Percentiles rank a stretch among this genome's conserved stretches.
phyloP scores from a whole-genome alignment of 2,113 vertebrate species.

The Corythornis madagascariensis region DNA sequence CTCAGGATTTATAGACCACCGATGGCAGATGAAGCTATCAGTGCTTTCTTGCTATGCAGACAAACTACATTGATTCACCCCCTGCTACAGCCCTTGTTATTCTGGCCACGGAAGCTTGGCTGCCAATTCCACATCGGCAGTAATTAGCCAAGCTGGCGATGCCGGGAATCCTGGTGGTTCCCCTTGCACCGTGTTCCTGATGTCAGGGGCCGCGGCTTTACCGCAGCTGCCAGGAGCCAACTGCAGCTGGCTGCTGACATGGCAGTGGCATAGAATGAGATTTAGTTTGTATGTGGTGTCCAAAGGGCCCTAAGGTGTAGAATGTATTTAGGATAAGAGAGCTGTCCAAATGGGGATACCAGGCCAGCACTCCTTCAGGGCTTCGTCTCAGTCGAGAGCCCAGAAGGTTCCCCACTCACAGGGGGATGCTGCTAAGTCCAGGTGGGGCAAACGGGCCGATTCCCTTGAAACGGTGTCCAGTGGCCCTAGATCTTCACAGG shows the following conservation, averaged over 20 bases:
- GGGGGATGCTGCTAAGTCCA: not conserved
- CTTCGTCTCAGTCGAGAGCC: not conserved
- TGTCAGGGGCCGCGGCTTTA: not conserved
- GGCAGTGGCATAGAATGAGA: not conserved
- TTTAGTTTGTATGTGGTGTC: not conserved
- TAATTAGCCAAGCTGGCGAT: not conserved
- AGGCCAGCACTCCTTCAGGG: not conserved
- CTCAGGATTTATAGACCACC: not conserved
- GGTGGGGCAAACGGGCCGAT: not conserved
- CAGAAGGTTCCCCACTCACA: rapidly evolving
- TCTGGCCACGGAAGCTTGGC: not conserved
- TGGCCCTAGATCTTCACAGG: not conserved
- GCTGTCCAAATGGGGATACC: not conserved
- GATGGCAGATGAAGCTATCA: not conserved
- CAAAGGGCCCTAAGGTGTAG: not conserved
- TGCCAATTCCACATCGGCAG: not conserved
- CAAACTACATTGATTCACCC: not conserved
- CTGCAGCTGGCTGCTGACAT: not conserved
- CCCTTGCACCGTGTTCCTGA: not conserved
- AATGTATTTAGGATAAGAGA: not conserved
- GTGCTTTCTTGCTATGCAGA: not conserved
- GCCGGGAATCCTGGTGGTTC: not conserved
- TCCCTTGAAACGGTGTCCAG: not conserved
- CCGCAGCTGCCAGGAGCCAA: not conserved
- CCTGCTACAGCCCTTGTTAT: not conserved